Conservation (phyloP, 2,888 invertebrate genomes). For the Drosophila koepferae region DNA sequence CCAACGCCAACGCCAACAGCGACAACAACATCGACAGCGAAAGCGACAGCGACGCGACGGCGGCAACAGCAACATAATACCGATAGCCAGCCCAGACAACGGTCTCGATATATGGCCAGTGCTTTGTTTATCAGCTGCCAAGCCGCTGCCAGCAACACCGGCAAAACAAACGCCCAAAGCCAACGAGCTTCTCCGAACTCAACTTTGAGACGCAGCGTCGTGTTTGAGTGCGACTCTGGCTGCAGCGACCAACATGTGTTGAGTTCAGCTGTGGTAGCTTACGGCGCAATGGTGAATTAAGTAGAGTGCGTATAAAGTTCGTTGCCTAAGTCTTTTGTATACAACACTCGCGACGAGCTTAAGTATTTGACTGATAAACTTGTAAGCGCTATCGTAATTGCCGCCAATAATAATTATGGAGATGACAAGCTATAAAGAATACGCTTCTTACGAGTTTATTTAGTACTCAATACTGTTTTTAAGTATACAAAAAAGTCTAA, state of each 20-base stretch:
- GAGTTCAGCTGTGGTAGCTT: constrained; percentile 44
- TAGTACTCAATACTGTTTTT: neutral
- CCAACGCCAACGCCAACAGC: constrained; percentile 30
- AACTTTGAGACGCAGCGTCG: constrained; percentile 37
- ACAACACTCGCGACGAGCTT: neutral
- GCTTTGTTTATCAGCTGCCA: constrained; percentile 58
- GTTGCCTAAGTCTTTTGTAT: constrained; percentile 58
- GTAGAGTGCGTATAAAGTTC: constrained; percentile 37
- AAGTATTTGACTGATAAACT: neutral
- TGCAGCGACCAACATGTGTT: constrained; percentile 25
- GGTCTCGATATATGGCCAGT: constrained; percentile 33
- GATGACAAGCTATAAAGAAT: neutral
- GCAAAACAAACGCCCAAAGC: constrained; percentile 60
- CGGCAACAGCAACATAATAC: constrained; percentile 21
- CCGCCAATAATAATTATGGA: neutral
- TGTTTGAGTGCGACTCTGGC: constrained; percentile 50
- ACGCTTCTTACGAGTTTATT: neutral
- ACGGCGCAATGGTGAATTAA: constrained; percentile 15
- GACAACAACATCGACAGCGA: constrained; percentile 19
- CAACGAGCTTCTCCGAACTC: constrained; percentile 35
- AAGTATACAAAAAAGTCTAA: neutral
- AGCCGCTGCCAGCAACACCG: constrained; percentile 54
- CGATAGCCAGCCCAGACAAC: constrained; percentile 40
- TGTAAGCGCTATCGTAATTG: neutral
- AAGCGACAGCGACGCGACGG: constrained; percentile 4